Evolutionary conservation across 2,113 vertebrate genomes (phyloP), one percentile per base, ranked within the genome.

Genomic region (Elephantulus edwardii): DNA sequence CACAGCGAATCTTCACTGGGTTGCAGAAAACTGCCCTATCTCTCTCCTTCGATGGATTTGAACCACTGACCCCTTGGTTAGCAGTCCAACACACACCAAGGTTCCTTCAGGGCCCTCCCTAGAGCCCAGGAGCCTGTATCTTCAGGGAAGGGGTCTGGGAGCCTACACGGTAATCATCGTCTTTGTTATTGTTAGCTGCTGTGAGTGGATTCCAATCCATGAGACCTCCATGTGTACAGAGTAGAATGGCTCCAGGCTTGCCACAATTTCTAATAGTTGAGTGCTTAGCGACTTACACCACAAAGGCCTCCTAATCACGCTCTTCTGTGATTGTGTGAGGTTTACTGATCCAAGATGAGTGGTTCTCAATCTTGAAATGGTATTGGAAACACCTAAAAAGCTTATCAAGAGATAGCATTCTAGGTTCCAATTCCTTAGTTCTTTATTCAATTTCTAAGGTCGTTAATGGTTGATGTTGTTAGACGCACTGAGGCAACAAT

Each of bases 341-440:
- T 50, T 28, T 44, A 11, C 0, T 20, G 50, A 26, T 14, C 14
- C 3, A 62, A n/a, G 28, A 26, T 2, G 22, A 35, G 35, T 13
- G 1, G 38, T 48, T 86, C 22, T 54, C 58, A 46, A 38, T 33
- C 11, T 33, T 54, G 1, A 42, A 4, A 12, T 0, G 0, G 2
- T 40, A 26, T 42, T 19, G 1, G 7, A 50, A 62, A 56, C 66
- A 33, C 22, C 0, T 2, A 2, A 2, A 64, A 30, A 14, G 10
- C 12, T 52, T 16, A 13, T 38, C 24, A 44, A 24, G 6, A 40
- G 42, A 7, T 1, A 3, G 8, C 9, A 16, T 33, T 46, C 5
- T 28, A 33, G 30, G 13, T 14, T n/a, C 11, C 4, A 33, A 40
- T 30, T 71, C 11, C 22, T 52, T 42, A 60, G 26, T 17, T 89